These are phyloP conservation scores for Coenonympha glycerion DNA, from an alignment of 2,888 invertebrate genomes.

Conservation along the genomic window DNA sequence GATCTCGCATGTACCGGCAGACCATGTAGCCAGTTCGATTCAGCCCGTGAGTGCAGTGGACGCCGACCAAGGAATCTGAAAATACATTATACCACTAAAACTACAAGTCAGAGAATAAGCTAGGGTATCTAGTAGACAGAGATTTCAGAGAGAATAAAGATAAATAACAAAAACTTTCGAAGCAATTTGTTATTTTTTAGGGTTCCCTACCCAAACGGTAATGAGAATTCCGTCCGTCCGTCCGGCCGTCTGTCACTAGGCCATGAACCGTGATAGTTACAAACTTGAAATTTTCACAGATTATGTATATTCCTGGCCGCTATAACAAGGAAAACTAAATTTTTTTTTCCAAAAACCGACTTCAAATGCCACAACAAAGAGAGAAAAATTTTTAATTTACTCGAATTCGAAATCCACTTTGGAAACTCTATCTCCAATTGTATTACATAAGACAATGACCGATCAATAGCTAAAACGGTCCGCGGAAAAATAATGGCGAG, in stretches of 20 bases:
- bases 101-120: neutral
- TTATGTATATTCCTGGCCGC: no score
- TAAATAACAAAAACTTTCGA: no score
- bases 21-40: slow-evolving; percentile 88
- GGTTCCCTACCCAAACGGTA: no score
- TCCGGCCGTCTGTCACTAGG: no score
- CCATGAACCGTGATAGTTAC: neutral
- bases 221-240: no score
- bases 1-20: slow-evolving; percentile 82
- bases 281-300: neutral
- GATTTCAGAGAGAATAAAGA: no score
- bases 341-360: no score
- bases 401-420: no score
- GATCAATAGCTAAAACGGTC: slow-evolving; percentile 52
- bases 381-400: no score
- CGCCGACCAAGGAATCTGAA: slow-evolving; percentile 82
- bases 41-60: slow-evolving; percentile 89
- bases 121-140: neutral
- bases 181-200: no score
- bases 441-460: slow-evolving; percentile 31
- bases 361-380: no score
- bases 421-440: slow-evolving; percentile 19
- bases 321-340: no score
- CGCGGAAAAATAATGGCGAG: slow-evolving; percentile 55
- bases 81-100: slow-evolving; percentile 33